phyloP scores from a whole-genome alignment of 2,888 invertebrate genomes.

The Malacosoma neustria region DNA sequence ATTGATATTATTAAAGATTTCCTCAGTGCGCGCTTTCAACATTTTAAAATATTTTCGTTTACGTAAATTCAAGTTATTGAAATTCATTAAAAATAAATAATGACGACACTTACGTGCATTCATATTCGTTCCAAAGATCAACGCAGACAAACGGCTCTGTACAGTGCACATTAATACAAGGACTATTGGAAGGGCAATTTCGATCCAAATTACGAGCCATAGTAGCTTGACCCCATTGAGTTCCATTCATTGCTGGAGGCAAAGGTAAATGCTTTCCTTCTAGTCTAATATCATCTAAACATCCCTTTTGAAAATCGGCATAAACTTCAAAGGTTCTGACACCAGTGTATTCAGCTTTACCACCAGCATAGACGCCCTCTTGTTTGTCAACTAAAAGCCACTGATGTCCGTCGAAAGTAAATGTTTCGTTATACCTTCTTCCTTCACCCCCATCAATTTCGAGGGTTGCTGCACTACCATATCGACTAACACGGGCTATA shows the following conservation, averaged over 20 bases:
- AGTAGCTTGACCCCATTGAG: constrained; percentile 96
- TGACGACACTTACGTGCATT: constrained; percentile 97
- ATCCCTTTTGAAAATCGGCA: constrained; percentile 95
- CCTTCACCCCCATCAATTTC: constrained; percentile 97
- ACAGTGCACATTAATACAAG: constrained; percentile 95
- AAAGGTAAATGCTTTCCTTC: constrained; percentile 96
- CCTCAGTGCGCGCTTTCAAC: background rate
- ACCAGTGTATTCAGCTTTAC: constrained; percentile 96
- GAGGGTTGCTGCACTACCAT: constrained; percentile 93
- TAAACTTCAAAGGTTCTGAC: constrained; percentile 95
- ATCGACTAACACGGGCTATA: constrained; percentile 91
- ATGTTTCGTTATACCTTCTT: constrained; percentile 93
- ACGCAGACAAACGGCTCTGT: constrained; percentile 95
- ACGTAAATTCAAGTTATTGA: background rate
- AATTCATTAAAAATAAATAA: constrained; percentile 2
- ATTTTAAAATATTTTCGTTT: background rate
- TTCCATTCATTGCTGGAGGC: constrained; percentile 95
- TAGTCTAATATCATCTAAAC: constrained; percentile 82
- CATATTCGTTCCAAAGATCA: constrained; percentile 98
- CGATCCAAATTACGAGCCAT: constrained; percentile 94
- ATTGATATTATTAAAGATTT: background rate
- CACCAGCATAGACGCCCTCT: constrained; percentile 96
- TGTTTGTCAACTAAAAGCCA: constrained; percentile 95
- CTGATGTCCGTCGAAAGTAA: constrained; percentile 92
- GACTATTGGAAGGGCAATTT: constrained; percentile 95